Evolutionary conservation across 35 echinoderm and acorn worm genomes (phyloP).

Genomic region (Acanthaster planci): DNA sequence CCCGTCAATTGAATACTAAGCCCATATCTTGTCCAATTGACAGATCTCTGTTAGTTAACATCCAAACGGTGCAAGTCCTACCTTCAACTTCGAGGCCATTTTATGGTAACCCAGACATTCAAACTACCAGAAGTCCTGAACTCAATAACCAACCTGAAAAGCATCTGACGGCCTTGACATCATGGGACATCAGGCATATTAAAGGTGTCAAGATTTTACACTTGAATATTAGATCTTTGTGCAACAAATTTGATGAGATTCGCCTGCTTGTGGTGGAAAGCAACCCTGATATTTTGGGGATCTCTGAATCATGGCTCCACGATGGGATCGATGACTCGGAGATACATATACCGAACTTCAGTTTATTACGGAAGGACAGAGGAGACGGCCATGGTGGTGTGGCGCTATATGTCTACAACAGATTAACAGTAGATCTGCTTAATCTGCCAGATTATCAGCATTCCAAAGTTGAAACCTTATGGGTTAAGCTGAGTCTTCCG

Average conservation of each 20-base stretch:
- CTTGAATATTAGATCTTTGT: background rate
- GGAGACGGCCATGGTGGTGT: background rate
- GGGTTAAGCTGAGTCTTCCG: constrained; percentile 2
- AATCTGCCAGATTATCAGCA: background rate
- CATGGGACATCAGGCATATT: too few species aligned
- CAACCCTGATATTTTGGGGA: constrained; percentile 20
- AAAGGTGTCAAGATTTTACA: too few species aligned
- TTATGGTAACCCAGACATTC: too few species aligned
- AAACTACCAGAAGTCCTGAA: too few species aligned
- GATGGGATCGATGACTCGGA: constrained; percentile 23
- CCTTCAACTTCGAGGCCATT: too few species aligned
- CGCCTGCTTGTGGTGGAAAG: constrained; percentile 15
- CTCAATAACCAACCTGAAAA: too few species aligned
- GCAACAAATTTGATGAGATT: background rate
- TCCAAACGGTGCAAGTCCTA: too few species aligned
- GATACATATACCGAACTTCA: background rate
- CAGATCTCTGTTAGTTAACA: too few species aligned
- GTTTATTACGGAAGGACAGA: background rate
- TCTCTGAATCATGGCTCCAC: constrained; percentile 24
- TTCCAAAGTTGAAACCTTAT: background rate
- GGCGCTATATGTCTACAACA: background rate
- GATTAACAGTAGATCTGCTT: background rate
- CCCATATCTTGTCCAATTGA: too few species aligned
- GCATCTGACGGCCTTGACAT: too few species aligned
- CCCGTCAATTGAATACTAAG: too few species aligned